Evolutionary conservation across 1,140 invertebrate species (phyloP).

Genomic region (Caerostris darwini): DNA sequence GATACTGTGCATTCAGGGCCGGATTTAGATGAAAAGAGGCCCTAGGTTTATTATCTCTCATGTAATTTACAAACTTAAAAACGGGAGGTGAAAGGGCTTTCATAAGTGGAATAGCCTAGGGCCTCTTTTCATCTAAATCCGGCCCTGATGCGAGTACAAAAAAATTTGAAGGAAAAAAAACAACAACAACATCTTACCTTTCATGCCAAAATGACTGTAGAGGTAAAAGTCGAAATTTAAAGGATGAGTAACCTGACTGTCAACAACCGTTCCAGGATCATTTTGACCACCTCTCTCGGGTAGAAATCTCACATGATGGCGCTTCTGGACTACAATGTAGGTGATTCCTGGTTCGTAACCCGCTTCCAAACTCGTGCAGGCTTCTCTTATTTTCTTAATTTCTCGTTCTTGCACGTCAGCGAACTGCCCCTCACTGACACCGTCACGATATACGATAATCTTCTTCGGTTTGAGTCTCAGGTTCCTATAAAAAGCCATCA

Average conservation of each 20-base stretch:
- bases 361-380: slow-evolving; percentile 81
- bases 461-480: slow-evolving; percentile 79
- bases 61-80: too few species aligned
- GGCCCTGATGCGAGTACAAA: too few species aligned
- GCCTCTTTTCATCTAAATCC: too few species aligned
- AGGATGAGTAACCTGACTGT: slow-evolving; percentile 91
- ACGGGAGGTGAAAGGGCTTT: too few species aligned
- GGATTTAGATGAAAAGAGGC: too few species aligned
- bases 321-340: slow-evolving; percentile 79
- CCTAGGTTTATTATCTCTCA: too few species aligned
- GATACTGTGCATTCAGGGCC: too few species aligned
- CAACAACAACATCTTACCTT: slow-evolving; percentile 67
- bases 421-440: slow-evolving; percentile 83
- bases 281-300: slow-evolving; percentile 82
- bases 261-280: slow-evolving; percentile 91
- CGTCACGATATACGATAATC: slow-evolving; percentile 83
- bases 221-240: slow-evolving; percentile 93
- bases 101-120: too few species aligned
- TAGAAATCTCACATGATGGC: slow-evolving; percentile 78
- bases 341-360: slow-evolving; percentile 78
- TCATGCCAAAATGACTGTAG: slow-evolving; percentile 86
- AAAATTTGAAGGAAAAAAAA: too few species aligned
- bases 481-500: slow-evolving; percentile 80
- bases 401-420: slow-evolving; percentile 79
- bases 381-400: slow-evolving; percentile 76